Evolutionary conservation across 2,888 invertebrate genomes (phyloP).

Genomic region (Zaprionus bogoriensis): DNA sequence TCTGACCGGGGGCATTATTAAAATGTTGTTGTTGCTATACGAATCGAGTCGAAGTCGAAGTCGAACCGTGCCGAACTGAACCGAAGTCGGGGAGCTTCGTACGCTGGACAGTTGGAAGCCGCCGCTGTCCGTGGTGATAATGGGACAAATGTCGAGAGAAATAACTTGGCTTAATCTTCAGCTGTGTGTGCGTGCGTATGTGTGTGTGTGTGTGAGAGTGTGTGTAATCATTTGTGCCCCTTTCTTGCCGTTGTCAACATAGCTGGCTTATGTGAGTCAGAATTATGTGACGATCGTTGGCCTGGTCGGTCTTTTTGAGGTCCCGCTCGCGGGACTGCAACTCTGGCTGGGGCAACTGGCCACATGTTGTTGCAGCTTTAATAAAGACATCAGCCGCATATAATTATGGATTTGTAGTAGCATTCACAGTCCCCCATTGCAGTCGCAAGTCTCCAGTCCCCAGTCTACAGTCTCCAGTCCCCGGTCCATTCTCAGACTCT

Average conservation of each 20-base stretch:
- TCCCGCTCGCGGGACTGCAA: conserved; percentile 27
- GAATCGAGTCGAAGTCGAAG: conserved; percentile 8
- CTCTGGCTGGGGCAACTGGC: conserved; percentile 34
- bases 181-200: conserved; percentile 41
- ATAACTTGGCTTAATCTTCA: conserved; percentile 81
- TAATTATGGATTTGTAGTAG: conserved; percentile 80
- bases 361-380: conserved; percentile 74
- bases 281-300: conserved; percentile 71
- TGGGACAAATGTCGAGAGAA: conserved; percentile 74
- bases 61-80: conserved; percentile 7
- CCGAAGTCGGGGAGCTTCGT: conserved; percentile 26
- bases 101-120: conserved; percentile 68
- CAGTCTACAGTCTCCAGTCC: conserved; percentile 10
- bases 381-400: conserved; percentile 80
- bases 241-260: conserved; percentile 82
- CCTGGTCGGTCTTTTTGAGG: conserved; percentile 66
- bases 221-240: conserved; percentile 75
- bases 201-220: conserved; percentile 38
- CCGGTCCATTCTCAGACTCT: conserved; percentile 4
- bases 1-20: conserved; percentile 46
- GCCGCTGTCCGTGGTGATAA: conserved; percentile 75
- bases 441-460: background rate
- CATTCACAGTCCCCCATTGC: conserved; percentile 19
- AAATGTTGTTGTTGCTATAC: conserved; percentile 40
- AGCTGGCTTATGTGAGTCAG: conserved; percentile 79